Conservation (phyloP, 1,140 invertebrate species). For the Neotoxoptera formosana region DNA sequence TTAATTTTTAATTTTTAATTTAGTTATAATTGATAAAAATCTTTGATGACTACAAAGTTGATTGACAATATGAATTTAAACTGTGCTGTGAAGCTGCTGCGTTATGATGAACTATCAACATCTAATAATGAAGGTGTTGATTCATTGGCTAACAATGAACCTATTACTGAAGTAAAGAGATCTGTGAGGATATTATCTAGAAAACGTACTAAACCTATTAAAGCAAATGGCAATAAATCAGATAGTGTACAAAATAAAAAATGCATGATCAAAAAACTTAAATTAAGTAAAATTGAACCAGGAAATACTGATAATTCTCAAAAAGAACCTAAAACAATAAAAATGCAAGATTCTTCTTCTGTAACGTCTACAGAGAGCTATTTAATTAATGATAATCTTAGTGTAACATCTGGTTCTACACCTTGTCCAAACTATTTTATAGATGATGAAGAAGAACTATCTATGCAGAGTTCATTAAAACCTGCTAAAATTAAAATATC, state of each 20-base stretch:
- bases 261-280: background rate
- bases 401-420: background rate
- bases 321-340: background rate
- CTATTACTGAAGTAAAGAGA: background rate
- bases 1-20: constrained; percentile 10
- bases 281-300: background rate
- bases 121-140: background rate
- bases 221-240: background rate
- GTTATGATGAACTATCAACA: background rate
- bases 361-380: background rate
- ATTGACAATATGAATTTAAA: background rate
- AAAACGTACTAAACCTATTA: background rate
- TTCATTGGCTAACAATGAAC: background rate
- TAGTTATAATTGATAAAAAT: background rate
- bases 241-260: constrained; percentile 3
- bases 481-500: background rate
- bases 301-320: background rate
- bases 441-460: background rate
- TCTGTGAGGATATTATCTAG: background rate
- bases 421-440: no score
- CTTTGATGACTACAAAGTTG: background rate
- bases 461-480: background rate
- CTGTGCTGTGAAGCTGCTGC: background rate
- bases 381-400: background rate
- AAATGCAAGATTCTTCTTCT: background rate